Evolutionary conservation across 1,140 invertebrate genomes (phyloP).

Genomic region (Leptonema lineaticorne): DNA sequence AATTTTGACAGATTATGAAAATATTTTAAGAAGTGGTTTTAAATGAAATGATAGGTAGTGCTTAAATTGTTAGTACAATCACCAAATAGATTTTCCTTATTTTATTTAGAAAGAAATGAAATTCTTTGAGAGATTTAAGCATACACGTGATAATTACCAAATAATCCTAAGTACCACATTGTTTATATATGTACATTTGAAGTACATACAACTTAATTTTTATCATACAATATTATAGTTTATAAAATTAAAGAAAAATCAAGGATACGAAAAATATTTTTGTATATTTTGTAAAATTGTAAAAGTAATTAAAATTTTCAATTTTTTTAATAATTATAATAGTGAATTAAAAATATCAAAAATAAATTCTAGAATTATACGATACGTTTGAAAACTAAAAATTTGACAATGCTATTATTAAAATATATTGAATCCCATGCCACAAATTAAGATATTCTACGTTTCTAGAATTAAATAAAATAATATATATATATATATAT

Average conservation of each 20-base stretch:
- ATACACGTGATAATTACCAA: not conserved
- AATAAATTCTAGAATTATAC: not conserved
- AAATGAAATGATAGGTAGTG: not conserved
- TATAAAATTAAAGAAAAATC: conserved; percentile 15
- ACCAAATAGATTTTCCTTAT: conserved; percentile 1
- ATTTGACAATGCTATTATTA: not conserved
- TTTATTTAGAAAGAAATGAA: not conserved
- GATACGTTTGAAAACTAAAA: not conserved
- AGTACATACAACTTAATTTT: not conserved
- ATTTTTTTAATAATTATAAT: not conserved
- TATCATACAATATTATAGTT: not conserved
- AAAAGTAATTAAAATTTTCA: too few species aligned
- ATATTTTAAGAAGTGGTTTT: not conserved
- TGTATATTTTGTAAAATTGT: too few species aligned
- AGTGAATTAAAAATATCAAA: not conserved
- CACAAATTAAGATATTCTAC: too few species aligned
- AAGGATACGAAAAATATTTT: not conserved
- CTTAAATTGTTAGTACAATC: conserved; percentile 16
- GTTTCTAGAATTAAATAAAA: too few species aligned
- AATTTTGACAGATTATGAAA: not conserved
- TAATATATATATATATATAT: too few species aligned
- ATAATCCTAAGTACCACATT: too few species aligned
- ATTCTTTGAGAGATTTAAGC: not conserved
- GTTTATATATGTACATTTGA: not conserved
- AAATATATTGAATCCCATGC: conserved; percentile 4